These are phyloP conservation scores for Campoletis raptor DNA, from an alignment of 2,888 invertebrate genomes.

Conservation along the genomic window DNA sequence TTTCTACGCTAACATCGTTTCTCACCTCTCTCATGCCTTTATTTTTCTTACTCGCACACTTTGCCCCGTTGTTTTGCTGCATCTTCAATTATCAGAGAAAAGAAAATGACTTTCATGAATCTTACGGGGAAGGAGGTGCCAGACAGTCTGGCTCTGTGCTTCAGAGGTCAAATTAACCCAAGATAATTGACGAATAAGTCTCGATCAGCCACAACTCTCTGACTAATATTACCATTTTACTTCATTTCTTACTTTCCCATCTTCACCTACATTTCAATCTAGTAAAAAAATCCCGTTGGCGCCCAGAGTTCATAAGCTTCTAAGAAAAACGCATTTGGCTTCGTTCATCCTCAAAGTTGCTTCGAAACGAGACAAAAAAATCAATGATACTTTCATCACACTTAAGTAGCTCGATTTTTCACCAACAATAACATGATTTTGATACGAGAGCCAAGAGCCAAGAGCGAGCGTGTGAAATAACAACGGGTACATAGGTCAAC, in stretches of 20 bases:
- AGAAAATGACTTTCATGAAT: slow-evolving; percentile 19
- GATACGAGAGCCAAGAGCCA: too few relatives aligned
- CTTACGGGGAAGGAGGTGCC: slow-evolving; percentile 9
- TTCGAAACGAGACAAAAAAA: neutral
- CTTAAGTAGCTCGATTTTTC: neutral
- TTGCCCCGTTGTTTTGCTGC: slow-evolving; percentile 14
- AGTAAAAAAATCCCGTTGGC: neutral
- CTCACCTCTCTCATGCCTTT: slow-evolving; percentile 32
- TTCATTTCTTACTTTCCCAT: neutral
- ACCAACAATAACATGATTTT: neutral
- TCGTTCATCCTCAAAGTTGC: neutral
- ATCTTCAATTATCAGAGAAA: slow-evolving; percentile 31
- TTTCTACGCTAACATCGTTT: slow-evolving; percentile 40
- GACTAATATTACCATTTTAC: neutral
- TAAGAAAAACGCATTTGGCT: neutral
- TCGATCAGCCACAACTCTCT: slow-evolving; percentile 6
- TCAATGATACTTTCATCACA: too few relatives aligned
- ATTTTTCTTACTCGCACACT: slow-evolving; percentile 24
- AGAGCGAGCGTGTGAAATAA: neutral
- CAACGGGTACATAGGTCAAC: neutral
- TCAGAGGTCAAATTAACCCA: slow-evolving; percentile 4
- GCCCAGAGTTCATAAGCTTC: neutral
- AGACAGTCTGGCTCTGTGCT: slow-evolving; percentile 23
- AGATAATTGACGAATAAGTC: slow-evolving; percentile 15
- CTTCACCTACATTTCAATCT: neutral